Percentiles rank a stretch among this genome's conserved stretches.
These are phyloP conservation scores for Cebidichthys violaceus DNA, from an alignment of 2,113 vertebrate genomes.

Conservation along the genomic window DNA sequence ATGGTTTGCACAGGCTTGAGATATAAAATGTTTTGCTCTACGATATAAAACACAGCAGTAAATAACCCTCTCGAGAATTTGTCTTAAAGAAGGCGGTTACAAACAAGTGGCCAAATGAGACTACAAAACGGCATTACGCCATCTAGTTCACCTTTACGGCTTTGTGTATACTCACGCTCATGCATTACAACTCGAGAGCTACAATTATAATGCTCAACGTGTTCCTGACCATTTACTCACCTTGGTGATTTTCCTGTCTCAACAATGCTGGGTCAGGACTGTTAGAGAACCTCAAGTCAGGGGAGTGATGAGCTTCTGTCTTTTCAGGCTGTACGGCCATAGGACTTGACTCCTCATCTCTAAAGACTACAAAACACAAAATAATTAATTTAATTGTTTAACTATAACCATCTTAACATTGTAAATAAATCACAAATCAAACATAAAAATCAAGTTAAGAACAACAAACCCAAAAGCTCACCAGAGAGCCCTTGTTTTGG, in stretches of 20 bases:
- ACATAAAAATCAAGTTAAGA: neutral
- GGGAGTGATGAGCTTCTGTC: constrained; percentile 9
- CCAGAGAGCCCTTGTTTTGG: constrained; percentile 39
- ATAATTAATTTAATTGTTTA: neutral
- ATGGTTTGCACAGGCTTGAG: neutral
- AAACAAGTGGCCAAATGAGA: neutral
- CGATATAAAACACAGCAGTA: neutral
- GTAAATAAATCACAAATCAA: neutral
- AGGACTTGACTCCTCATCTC: constrained; percentile 41
- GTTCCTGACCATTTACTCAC: constrained; percentile 35
- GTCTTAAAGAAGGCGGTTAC: neutral
- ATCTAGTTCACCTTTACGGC: neutral
- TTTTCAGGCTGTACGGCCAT: constrained; percentile 12
- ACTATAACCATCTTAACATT: neutral
- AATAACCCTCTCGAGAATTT: neutral
- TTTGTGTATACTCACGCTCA: neutral
- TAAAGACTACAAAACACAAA: constrained; percentile 54
- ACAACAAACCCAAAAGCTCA: constrained; percentile 22
- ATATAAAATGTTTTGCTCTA: neutral
- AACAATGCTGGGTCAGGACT: constrained; percentile 4
- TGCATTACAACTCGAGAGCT: neutral
- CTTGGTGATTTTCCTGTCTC: constrained; percentile 31
- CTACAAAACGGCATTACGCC: neutral
- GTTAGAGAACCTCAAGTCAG: constrained; percentile 31
- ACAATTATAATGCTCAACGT: neutral